phyloP scores from a whole-genome alignment of 2,113 vertebrate genomes.

The Xiphophorus couchianus region DNA sequence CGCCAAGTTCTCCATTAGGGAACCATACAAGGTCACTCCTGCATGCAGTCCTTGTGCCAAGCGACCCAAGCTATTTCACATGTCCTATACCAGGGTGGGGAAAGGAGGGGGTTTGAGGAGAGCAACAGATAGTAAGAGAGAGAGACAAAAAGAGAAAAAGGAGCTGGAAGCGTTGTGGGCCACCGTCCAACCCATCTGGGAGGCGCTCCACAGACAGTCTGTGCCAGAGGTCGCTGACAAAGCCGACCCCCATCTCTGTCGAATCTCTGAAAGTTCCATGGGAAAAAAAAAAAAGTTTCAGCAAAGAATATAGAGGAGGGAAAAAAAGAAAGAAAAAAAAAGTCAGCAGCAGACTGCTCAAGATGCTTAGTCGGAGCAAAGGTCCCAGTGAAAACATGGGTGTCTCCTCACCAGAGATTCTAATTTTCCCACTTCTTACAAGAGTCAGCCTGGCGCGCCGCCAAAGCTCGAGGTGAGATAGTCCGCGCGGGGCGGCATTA shows the following conservation, averaged over 20 bases:
- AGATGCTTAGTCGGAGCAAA: conserved; percentile 74
- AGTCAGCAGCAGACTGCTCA: conserved; percentile 52
- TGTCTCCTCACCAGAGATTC: conserved; percentile 61
- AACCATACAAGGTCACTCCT: conserved; percentile 77
- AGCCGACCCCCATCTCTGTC: conserved; percentile 74
- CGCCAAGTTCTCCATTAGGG: conserved; percentile 82
- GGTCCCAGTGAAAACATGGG: conserved; percentile 72
- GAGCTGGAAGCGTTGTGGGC: conserved; percentile 59
- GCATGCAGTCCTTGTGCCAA: conserved; percentile 68
- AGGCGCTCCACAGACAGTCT: conserved; percentile 68
- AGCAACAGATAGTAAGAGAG: conserved; percentile 55
- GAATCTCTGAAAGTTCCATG: conserved; percentile 67
- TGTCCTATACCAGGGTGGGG: conserved; percentile 38
- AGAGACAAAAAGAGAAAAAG: conserved; percentile 21
- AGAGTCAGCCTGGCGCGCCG: conserved; percentile 46
- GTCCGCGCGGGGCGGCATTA: conserved; percentile 26
- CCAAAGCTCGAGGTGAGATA: conserved; percentile 36
- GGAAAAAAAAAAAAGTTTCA: conserved; percentile 71
- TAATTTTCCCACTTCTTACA: conserved; percentile 51
- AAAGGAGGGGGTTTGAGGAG: not conserved
- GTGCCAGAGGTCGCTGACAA: conserved; percentile 78
- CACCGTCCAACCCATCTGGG: conserved; percentile 77
- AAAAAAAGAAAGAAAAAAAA: conserved; percentile 57
- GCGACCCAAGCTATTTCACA: conserved; percentile 58
- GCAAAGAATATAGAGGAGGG: conserved; percentile 57